phyloP scores from a whole-genome alignment of 2,797 vertebrate species.

The Benthosema pterotum region DNA sequence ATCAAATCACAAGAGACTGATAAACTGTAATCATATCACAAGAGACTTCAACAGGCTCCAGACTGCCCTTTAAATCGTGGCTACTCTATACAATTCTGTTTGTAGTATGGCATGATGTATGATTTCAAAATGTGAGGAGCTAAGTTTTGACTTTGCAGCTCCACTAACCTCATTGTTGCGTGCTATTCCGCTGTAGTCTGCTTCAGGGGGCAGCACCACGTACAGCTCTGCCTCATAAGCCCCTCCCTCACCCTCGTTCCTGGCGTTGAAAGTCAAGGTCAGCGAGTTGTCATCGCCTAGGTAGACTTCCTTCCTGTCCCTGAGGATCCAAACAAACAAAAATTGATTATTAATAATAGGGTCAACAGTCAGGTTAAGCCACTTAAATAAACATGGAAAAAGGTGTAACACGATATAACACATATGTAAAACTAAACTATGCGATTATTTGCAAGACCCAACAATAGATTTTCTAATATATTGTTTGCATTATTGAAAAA shows the following conservation, averaged over 20 bases:
- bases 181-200: conserved; percentile 90
- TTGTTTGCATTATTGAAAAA: conserved; percentile 21
- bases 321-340: conserved; percentile 52
- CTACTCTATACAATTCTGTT: no score
- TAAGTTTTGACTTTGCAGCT: conserved; percentile 2
- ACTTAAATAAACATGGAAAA: conserved; percentile 17
- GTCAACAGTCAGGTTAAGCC: conserved; percentile 10
- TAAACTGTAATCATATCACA: neutral
- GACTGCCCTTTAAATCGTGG: neutral
- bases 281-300: conserved; percentile 89
- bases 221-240: conserved; percentile 93
- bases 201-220: conserved; percentile 88
- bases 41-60: neutral
- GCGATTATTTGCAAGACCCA: conserved; percentile 6
- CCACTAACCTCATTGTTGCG: conserved; percentile 88
- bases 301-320: conserved; percentile 85
- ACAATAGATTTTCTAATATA: conserved; percentile 5
- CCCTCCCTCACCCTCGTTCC: conserved; percentile 90
- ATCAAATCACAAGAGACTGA: neutral
- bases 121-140: neutral
- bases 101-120: no score
- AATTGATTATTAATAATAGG: conserved; percentile 25
- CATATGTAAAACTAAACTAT: conserved; percentile 1
- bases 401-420: neutral
- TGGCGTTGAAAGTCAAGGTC: conserved; percentile 87